Conservation (phyloP, 2,888 invertebrate genomes). For the Tenthredo scrophulariae region DNA sequence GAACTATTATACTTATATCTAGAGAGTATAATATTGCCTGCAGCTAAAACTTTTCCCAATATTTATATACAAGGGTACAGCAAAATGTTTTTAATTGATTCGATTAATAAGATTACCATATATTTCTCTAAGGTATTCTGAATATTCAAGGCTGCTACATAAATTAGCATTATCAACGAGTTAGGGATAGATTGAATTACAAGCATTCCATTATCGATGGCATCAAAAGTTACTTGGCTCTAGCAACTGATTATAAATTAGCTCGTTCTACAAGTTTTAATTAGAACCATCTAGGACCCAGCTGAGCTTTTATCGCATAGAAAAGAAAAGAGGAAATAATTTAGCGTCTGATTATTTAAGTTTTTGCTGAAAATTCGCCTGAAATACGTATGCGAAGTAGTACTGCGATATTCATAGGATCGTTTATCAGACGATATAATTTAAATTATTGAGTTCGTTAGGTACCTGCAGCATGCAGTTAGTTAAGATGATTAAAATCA, state of each 20-base stretch:
- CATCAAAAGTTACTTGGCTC: constrained; percentile 31
- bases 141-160: constrained; percentile 41
- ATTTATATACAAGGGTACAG: neutral
- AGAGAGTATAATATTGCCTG: neutral
- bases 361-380: neutral
- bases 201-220: constrained; percentile 39
- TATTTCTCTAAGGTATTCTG: constrained; percentile 12
- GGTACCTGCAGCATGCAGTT: neutral
- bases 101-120: constrained; percentile 29
- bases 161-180: constrained; percentile 49
- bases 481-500: constrained; percentile 18
- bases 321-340: neutral
- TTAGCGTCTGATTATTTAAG: neutral
- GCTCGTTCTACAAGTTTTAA: constrained; percentile 20
- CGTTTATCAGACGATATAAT: constrained; percentile 1
- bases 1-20: neutral
- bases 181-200: constrained; percentile 43
- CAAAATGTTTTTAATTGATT: constrained; percentile 23
- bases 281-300: neutral
- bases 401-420: neutral
- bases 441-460: constrained; percentile 8
- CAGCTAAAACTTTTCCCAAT: neutral
- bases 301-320: neutral
- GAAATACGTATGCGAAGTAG: neutral
- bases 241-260: constrained; percentile 36